Conservation (phyloP, 2,113 vertebrate genomes). For the Paracanthobrama guichenoti region DNA sequence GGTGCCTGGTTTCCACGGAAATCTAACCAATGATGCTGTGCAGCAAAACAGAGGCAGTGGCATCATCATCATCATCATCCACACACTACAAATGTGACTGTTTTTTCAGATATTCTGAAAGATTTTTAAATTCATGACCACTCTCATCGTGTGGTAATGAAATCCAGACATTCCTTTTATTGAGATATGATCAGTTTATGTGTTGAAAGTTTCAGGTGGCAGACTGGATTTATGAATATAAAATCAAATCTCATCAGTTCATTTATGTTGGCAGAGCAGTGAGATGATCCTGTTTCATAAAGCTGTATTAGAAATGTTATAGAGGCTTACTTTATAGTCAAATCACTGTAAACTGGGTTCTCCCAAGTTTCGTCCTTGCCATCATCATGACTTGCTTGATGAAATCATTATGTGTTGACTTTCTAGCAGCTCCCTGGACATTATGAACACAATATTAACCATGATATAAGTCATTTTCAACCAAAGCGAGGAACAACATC, state of each 20-base stretch:
- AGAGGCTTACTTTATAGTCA: neutral
- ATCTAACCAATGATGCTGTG: neutral
- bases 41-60: neutral
- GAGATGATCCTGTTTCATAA: neutral
- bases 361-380: no score
- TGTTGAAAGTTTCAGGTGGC: neutral
- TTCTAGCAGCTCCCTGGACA: no score
- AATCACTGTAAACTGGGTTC: neutral
- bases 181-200: neutral
- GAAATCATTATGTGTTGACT: no score
- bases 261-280: neutral
- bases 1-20: constrained; percentile 1
- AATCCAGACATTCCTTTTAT: neutral
- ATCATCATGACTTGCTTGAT: no score
- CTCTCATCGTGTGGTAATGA: neutral
- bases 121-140: neutral
- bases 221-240: constrained; percentile 5
- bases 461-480: no score
- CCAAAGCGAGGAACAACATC: no score
- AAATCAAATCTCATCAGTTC: neutral
- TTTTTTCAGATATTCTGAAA: neutral
- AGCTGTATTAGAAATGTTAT: neutral
- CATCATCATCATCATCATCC: constrained; percentile 3
- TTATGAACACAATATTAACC: no score
- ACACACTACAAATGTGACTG: neutral